phyloP scores from a whole-genome alignment of 1,140 invertebrate genomes.

The Brachionus plicatilis region DNA sequence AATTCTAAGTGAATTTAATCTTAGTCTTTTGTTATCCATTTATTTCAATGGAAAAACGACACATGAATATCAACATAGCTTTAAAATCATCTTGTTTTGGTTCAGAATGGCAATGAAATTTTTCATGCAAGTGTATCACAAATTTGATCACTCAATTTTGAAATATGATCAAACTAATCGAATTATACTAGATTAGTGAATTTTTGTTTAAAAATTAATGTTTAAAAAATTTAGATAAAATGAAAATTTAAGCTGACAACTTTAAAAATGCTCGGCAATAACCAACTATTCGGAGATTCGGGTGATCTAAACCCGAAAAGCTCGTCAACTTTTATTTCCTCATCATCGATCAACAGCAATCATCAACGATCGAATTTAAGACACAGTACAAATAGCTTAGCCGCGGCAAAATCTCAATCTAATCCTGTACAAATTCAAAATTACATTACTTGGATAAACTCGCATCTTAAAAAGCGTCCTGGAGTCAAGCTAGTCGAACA shows the following conservation, averaged over 20 bases:
- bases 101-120: not conserved
- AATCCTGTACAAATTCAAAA: conserved; percentile 49
- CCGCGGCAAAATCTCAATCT: conserved; percentile 1
- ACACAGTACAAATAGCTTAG: not conserved
- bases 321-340: conserved; percentile 7
- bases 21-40: not conserved
- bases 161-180: no score
- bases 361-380: not conserved
- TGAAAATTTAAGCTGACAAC: not conserved
- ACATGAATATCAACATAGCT: not conserved
- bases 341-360: not conserved
- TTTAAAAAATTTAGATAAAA: not conserved
- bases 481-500: conserved; percentile 52
- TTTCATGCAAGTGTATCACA: not conserved
- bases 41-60: not conserved
- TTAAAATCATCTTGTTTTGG: not conserved
- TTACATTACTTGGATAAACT: conserved; percentile 58
- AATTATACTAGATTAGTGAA: not conserved
- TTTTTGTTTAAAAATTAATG: not conserved
- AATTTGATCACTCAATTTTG: not conserved
- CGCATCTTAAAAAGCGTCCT: conserved; percentile 55
- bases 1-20: not conserved
- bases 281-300: not conserved
- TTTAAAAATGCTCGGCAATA: not conserved
- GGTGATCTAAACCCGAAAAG: not conserved